phyloP scores from a whole-genome alignment of 2,113 vertebrate genomes.

The Opisthocomus hoazin region DNA sequence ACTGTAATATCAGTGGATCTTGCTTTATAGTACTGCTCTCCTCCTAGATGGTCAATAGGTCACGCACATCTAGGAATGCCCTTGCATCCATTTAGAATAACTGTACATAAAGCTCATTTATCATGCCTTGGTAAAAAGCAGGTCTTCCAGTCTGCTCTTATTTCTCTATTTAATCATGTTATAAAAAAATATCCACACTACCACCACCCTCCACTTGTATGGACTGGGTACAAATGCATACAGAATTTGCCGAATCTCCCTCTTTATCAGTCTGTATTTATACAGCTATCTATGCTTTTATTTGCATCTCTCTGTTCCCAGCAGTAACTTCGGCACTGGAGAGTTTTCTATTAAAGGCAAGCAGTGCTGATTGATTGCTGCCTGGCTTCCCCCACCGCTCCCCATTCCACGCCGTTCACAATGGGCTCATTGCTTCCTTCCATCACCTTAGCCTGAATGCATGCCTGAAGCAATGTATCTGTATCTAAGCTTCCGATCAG shows the following conservation, averaged over 20 bases:
- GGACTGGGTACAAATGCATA: background rate
- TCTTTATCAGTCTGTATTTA: background rate
- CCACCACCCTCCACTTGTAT: background rate
- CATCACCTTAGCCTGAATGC: conserved; percentile 13
- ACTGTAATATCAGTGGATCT: background rate
- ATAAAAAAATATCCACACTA: background rate
- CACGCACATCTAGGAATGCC: background rate
- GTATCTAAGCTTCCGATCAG: conserved; percentile 28
- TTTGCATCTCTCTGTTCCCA: background rate
- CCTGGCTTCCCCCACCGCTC: background rate
- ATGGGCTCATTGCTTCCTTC: background rate
- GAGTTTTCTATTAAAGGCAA: background rate
- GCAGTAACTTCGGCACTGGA: background rate
- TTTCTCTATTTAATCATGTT: background rate
- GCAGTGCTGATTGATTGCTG: background rate
- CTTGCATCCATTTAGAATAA: background rate
- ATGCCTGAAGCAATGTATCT: conserved; percentile 12
- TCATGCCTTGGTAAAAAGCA: background rate
- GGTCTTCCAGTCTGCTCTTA: background rate
- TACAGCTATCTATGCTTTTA: background rate
- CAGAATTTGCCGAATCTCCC: background rate
- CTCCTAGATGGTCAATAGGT: background rate
- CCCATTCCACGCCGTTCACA: background rate
- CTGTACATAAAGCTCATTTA: background rate
- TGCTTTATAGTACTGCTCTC: background rate